These are phyloP conservation scores for Mormyrus iriodes DNA, from an alignment of 2,113 vertebrate species.

Conservation along the genomic window DNA sequence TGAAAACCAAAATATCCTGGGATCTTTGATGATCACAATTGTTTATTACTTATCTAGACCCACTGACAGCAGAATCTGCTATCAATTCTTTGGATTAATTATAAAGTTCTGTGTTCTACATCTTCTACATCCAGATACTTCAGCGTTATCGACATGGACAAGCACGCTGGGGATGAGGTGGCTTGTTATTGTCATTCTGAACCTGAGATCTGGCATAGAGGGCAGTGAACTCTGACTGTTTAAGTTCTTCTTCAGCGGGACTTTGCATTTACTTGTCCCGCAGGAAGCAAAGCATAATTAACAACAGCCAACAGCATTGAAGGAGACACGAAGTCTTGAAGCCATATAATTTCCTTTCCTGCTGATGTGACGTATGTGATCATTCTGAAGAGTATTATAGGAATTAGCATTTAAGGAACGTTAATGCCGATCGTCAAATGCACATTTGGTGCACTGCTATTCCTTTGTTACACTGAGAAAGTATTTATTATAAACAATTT, in stretches of 20 bases:
- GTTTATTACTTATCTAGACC: background rate
- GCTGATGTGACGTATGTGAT: background rate
- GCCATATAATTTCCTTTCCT: background rate
- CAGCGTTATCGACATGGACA: background rate
- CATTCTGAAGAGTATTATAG: background rate
- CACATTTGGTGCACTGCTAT: background rate
- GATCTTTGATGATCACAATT: background rate
- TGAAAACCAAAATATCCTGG: background rate
- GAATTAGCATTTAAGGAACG: background rate
- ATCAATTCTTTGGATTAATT: background rate
- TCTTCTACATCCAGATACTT: background rate
- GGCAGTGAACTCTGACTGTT: background rate
- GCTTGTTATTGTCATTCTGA: background rate
- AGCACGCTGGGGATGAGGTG: background rate
- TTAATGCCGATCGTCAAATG: conserved; percentile 8
- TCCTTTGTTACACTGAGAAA: background rate
- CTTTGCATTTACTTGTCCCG: conserved; percentile 3
- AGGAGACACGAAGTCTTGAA: conserved; percentile 25
- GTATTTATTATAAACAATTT: background rate
- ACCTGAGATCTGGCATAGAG: background rate
- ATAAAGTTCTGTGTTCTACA: background rate
- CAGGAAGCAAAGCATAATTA: conserved; percentile 14
- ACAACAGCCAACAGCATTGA: background rate
- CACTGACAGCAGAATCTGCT: background rate
- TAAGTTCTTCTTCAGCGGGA: background rate